A percentile compares a stretch with the other conserved stretches of the same genome.
Evolutionary conservation across 1,140 invertebrate species (phyloP).

Genomic region (Trichonephila inaurata): DNA sequence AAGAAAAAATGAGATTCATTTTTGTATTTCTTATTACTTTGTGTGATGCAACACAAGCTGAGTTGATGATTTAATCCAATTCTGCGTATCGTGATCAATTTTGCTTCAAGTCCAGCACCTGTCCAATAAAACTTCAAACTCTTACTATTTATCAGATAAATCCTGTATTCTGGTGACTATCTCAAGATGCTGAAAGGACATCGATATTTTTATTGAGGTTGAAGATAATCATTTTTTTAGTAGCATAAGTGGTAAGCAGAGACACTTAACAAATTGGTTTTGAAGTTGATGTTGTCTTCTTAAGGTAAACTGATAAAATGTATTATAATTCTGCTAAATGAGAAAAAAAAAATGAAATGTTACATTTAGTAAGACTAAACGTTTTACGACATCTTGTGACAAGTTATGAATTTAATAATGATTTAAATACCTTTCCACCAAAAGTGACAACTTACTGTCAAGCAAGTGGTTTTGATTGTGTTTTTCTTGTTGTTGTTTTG

Average conservation of each 20-base stretch:
- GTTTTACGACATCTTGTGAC: too few relatives aligned
- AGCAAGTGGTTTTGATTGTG: too few relatives aligned
- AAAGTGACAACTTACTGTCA: too few relatives aligned
- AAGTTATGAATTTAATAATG: too few relatives aligned
- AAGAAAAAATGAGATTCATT: neutral
- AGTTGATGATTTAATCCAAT: constrained; percentile 27
- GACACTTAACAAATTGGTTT: neutral
- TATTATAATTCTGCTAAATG: neutral
- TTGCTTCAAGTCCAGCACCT: neutral
- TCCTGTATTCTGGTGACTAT: neutral
- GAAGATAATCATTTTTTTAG: neutral
- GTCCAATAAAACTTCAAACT: constrained; percentile 19
- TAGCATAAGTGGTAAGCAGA: neutral
- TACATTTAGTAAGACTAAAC: neutral
- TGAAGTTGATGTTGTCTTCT: constrained; percentile 1
- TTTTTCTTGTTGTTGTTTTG: too few relatives aligned
- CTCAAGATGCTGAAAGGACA: neutral
- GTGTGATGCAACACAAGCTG: neutral
- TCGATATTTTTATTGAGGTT: neutral
- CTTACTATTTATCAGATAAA: constrained; percentile 19
- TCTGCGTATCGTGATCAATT: neutral
- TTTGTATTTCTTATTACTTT: neutral
- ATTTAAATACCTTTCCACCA: too few relatives aligned
- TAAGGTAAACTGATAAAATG: neutral
- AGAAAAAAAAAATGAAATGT: neutral